Evolutionary conservation across 2,113 vertebrate species (phyloP).

Genomic region (Psephotus haematonotus): DNA sequence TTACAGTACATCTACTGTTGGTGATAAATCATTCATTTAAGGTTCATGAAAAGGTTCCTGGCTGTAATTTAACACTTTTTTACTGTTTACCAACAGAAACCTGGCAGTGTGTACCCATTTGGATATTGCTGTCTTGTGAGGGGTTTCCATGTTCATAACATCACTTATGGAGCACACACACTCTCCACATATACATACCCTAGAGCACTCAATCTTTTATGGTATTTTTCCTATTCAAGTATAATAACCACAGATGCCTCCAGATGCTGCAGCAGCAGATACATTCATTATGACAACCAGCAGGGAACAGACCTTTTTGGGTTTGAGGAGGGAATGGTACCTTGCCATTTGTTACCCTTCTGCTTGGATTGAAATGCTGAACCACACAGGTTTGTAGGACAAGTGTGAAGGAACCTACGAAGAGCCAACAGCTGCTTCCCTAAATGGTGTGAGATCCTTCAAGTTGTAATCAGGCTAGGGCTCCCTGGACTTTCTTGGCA

Average conservation of each 20-base stretch:
- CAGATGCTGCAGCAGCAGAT: background rate
- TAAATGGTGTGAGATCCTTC: background rate
- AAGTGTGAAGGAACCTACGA: background rate
- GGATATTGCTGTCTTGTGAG: background rate
- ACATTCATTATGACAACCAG: background rate
- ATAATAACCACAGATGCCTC: fast-evolving
- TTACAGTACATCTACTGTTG: background rate
- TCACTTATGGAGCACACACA: background rate
- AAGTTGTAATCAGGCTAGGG: fast-evolving
- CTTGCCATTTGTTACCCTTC: background rate
- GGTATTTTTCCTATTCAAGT: background rate
- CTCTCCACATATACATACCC: background rate
- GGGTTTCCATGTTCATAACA: background rate
- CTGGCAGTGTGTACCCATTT: background rate
- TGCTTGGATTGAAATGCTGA: background rate
- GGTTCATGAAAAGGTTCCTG: background rate
- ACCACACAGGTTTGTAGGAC: background rate
- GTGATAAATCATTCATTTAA: background rate
- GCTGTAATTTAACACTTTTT: background rate
- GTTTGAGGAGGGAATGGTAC: background rate
- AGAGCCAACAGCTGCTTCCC: background rate
- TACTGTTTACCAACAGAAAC: background rate
- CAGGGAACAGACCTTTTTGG: background rate
- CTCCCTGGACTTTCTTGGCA: background rate
- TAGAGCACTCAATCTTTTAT: background rate